Conservation (phyloP, 2,797 vertebrate species). For the Bradypodion pumilum region DNA sequence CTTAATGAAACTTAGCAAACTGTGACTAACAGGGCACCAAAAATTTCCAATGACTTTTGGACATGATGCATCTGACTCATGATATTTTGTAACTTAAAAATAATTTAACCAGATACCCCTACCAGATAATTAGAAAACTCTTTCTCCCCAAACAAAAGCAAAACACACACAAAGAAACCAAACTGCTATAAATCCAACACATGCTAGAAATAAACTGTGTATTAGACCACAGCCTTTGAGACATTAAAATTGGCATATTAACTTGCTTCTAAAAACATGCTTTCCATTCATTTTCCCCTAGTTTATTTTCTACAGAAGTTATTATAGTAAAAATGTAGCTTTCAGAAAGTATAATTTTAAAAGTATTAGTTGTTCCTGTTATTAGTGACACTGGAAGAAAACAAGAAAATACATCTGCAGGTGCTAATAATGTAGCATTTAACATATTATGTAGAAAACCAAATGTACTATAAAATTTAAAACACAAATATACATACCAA, state of each 20-base stretch:
- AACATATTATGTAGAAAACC: neutral
- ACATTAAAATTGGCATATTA: constrained; percentile 23
- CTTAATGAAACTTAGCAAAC: neutral
- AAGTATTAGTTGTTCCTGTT: neutral
- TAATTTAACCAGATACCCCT: neutral
- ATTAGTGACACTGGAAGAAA: constrained; percentile 4
- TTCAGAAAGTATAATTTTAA: constrained; percentile 31
- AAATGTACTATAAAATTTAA: rapidly evolving
- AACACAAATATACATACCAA: constrained; percentile 82
- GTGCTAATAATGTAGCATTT: neutral
- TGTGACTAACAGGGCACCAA: neutral
- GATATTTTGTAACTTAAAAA: neutral
- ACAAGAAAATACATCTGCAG: neutral
- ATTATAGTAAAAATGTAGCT: constrained; percentile 25
- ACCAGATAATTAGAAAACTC: neutral
- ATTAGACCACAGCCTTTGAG: neutral
- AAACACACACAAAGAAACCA: neutral
- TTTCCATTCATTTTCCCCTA: constrained; percentile 13
- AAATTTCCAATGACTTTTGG: neutral
- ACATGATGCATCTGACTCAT: neutral
- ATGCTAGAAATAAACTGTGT: neutral
- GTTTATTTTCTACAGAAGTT: constrained; percentile 13
- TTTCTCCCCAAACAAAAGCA: neutral
- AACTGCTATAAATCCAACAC: neutral
- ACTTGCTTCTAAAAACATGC: neutral